Conservation (phyloP, 2,797 vertebrate species). For the Astyanax mexicanus region DNA sequence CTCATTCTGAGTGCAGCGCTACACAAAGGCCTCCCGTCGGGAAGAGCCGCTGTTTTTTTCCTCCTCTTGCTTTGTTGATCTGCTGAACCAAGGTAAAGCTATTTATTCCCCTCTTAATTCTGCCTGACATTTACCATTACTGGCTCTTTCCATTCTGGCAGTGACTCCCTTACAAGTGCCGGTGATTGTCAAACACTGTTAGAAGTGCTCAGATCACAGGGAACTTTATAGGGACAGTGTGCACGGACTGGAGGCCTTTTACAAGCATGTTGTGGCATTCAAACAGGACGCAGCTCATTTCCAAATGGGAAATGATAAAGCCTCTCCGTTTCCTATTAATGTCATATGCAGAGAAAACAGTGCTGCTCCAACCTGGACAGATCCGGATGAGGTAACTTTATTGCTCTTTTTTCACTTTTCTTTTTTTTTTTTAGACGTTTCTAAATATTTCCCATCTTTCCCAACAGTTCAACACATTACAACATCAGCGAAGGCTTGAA, state of each 20-base stretch:
- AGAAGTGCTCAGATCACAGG: constrained; percentile 71
- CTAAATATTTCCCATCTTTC: neutral
- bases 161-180: constrained; percentile 77
- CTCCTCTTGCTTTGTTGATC: constrained; percentile 56
- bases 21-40: constrained; percentile 55
- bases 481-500: neutral
- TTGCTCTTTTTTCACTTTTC: constrained; percentile 1
- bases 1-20: constrained; percentile 47
- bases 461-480: neutral
- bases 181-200: constrained; percentile 84
- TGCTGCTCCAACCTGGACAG: constrained; percentile 59
- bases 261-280: constrained; percentile 51
- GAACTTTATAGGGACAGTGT: constrained; percentile 71
- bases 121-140: constrained; percentile 85
- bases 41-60: constrained; percentile 50
- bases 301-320: constrained; percentile 65
- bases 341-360: constrained; percentile 60
- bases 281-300: constrained; percentile 57
- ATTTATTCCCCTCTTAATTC: constrained; percentile 82
- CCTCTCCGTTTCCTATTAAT: constrained; percentile 66
- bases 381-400: constrained; percentile 25
- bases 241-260: constrained; percentile 55
- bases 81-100: constrained; percentile 69
- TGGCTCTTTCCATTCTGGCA: constrained; percentile 78
- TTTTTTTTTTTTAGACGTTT: neutral